Base-by-base conservation (phyloP, 2,888 invertebrate genomes). In the Cataglyphis livida region DNA sequence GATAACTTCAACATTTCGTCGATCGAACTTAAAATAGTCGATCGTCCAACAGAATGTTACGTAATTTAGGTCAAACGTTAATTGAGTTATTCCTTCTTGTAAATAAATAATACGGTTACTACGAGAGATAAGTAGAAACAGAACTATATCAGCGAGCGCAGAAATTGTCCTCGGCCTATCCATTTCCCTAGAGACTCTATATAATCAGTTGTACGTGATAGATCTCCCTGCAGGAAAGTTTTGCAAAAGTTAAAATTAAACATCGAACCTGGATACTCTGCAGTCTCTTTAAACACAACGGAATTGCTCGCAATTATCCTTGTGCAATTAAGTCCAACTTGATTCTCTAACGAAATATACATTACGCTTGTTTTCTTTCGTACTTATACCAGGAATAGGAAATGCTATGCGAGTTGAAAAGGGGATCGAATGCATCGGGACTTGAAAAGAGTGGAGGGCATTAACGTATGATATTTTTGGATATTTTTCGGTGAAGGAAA, bases 161-260 rank as follows among this genome's bases (percentile, higher is more conserved):
- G 73, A 71, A 73, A 79, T 79, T 71, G 57, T 79, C 59, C 71
- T 71, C 73, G 59, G 44, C 32, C 21, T 73, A 79, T 73, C 25
- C 44, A 25, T 0, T n/a, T 71, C 74, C 44, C 57, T 38, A 57
- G 41, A 59, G 44, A 59, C 18, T n/a, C 35, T 51, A 51, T 18
- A 51, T 18, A n/a, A 32, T 59, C 57, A 15, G 44, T 79, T 73
- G 59, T 78, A 44, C 12, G 25, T 35, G 12, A 71, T 79, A 35
- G 48, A 71, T n/a, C 18, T 79, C 41, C 32, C 44, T 35, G 44
- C 35, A 59, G 21, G 10, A 32, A 59, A 78, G 57, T 79, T 35
- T 18, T 12, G 44, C 78, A 59, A 79, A 79, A 79, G 78, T 79
- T 79, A 73, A 73, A 79, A 76, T 76, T 71, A 73, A 78, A 44